phyloP scores from a whole-genome alignment of 1,140 invertebrate genomes.

The Archivesica marissinica region DNA sequence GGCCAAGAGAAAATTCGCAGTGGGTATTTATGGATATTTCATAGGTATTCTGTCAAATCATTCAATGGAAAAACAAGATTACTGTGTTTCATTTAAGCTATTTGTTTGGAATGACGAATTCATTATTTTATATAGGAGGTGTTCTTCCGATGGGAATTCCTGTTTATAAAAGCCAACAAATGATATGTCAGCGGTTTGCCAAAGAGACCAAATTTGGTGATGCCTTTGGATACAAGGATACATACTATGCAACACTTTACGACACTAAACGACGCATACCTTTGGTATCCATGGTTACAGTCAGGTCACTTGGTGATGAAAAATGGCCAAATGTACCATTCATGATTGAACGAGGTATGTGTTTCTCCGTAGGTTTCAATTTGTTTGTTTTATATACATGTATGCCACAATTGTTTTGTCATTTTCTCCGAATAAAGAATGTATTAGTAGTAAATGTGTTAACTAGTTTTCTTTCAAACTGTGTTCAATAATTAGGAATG shows the following conservation, averaged over 20 bases:
- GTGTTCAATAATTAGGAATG: too few species aligned
- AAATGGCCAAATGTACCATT: conserved; percentile 72
- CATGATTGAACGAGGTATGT: conserved; percentile 73
- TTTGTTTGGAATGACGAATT: background rate
- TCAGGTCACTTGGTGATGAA: conserved; percentile 66
- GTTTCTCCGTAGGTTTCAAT: too few species aligned
- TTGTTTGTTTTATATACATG: too few species aligned
- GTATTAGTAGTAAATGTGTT: too few species aligned
- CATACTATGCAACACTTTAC: conserved; percentile 70
- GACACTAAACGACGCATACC: conserved; percentile 69
- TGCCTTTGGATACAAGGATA: conserved; percentile 66
- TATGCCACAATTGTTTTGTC: too few species aligned
- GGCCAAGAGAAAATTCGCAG: too few species aligned
- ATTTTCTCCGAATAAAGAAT: too few species aligned
- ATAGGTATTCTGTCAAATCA: background rate
- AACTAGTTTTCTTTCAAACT: too few species aligned
- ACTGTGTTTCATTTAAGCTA: background rate
- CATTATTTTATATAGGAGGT: conserved; percentile 14
- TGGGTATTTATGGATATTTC: too few species aligned
- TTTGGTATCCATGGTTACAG: conserved; percentile 65
- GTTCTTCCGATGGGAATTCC: conserved; percentile 69
- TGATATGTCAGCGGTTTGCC: conserved; percentile 74
- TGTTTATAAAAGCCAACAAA: conserved; percentile 62
- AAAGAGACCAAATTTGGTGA: conserved; percentile 65
- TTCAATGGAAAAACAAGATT: background rate